Evolutionary conservation across 1,140 invertebrate species (phyloP), one percentile per base, ranked within the genome.

Genomic region (Colletes gigas): DNA sequence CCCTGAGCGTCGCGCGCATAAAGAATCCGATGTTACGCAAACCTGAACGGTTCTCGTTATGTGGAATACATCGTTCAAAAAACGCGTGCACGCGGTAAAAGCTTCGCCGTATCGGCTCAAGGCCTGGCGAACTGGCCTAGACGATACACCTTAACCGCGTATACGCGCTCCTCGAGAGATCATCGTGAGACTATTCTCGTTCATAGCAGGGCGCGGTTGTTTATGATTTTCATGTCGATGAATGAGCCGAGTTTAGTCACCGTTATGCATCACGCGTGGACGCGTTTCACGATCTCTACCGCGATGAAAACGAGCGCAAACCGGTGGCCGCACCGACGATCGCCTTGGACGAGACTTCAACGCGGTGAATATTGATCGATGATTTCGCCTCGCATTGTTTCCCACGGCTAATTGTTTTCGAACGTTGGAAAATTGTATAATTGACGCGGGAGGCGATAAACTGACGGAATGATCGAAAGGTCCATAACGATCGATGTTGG

Each of bases 141-240:
- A 77, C 71, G 52, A 60, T 63, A 41, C 63, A 81, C 83, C 82
- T 68, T 81, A 12, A 9, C 8, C 78, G 81, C 78, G 68, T 83
- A 15, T 44, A 15, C 19, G 19, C 30, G 82, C 89, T 93, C 87
- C 30, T 30, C 30, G 30, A 30, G 88, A 92, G 91, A 92, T 92
- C 91, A 90, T 92, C 92, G 92, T 92, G 91, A 83, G 92, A 92
- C 89, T 90, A 86, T 91, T 87, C 87, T 90, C 83, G 82, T 80
- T 19, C 10, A 6, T 6, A 30, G 9, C 30, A 65, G 84, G 92
- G 91, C 80, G 91, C 89, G 91, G 91, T 92, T 90, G 86, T 91
- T 91, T 90, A 87, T 79, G 41, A 68, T 73, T 80, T 81, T 54
- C 81, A 81, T 70, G 60, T 9, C 71, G 72, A 88, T 80, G 68